Base-by-base conservation (phyloP, 2,888 invertebrate genomes). In the Drosophila seclusa region DNA sequence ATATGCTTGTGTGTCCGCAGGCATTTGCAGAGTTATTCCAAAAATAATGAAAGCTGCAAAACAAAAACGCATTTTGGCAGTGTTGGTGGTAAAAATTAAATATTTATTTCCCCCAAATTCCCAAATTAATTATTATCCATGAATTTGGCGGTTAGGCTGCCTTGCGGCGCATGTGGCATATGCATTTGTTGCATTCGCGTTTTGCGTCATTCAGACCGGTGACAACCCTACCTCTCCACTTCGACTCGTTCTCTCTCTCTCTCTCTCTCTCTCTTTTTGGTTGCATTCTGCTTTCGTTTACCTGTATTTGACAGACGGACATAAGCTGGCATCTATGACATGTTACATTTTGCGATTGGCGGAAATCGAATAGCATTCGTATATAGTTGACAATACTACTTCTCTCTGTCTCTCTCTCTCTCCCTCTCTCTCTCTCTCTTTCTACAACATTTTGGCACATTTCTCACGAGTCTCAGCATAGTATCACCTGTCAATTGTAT, bases 241-340 rank as follows among this genome's bases (percentile, higher is more conserved):
- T 42, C 11, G 21, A 11, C 2, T 8, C 36, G 0, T 13, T 54
- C n/a, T n/a, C 21, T n/a, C 8, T 32, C 4, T 54, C n/a, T n/a
- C 21, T n/a, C 8, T 32, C 4, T n/a, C 2, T 21, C 4, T 0
- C 24, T 10, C 16, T 21, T 1, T 18, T 11, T 31, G 13, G 8
- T 50, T 18, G 7, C 11, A 11, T 5, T 18, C 55, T 27, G 24
- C 27, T 49, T 48, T 5, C 5, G 13, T 32, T 24, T 38, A 48
- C 38, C 64, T 40, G n/a, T 11, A 11, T 34, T 16, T 62, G 50
- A 38, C 36, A 38, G 66, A 64, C 31, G 27, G 53, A 48, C 31
- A 45, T 11, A n/a, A 53, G 29, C 64, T 63, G 63, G 48, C 42
- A 66, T 18, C 36, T 53, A 11, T 63, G 63, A n/a, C 16, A 42